Base-by-base conservation (phyloP, 2,888 invertebrate genomes). In the Calameuta filiformis region DNA sequence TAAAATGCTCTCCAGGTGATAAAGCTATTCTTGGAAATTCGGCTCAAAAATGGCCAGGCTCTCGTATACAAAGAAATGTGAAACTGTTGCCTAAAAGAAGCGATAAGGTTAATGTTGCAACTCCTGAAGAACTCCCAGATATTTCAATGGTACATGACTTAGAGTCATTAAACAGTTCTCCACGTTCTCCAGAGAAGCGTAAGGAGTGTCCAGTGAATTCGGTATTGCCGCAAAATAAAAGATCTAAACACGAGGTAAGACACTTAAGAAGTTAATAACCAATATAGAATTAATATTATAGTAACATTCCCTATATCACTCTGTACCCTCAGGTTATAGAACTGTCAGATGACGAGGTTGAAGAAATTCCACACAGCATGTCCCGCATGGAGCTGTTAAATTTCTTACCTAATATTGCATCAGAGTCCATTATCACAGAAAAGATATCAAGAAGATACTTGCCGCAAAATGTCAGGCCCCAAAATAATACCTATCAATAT, bases 331-430 rank as follows among this genome's bases (percentile, higher is more conserved):
- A 90, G 90, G 83, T 90, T 3, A 91, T 91, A 69, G 91, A 91
- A 79, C 83, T 91, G 35, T 91, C 91, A 0, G 91, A 91, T 56
- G 91, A 91, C 69, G 91, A 91, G 73, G 86, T 90, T 74, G 88
- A 91, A 80, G 89, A 90, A 81, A 85, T 90, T 35, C 89, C 87
- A 1, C 81, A 81, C 4, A 85, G 85, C 4, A 82, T 89, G 85
- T 85, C 90, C 4, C 84, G 89, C 77, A 87, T 87, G 87, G 90
- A 91, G 74, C 87, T 91, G 79, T 82, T 91, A 33, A 89, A 91
- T 80, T 83, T 86, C n/a, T 79, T 91, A 73, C 91, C 91, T 35
- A 89, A 91, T 79, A 83, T 90, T 12, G 89, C 88, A 12, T 76
- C 68, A 23, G 79, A 82, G 11, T 77, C 81, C 4, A 80, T 83